Evolutionary conservation across 1,140 invertebrate genomes (phyloP), one percentile per base, ranked within the genome.

Genomic region (Drosophila eugracilis): DNA sequence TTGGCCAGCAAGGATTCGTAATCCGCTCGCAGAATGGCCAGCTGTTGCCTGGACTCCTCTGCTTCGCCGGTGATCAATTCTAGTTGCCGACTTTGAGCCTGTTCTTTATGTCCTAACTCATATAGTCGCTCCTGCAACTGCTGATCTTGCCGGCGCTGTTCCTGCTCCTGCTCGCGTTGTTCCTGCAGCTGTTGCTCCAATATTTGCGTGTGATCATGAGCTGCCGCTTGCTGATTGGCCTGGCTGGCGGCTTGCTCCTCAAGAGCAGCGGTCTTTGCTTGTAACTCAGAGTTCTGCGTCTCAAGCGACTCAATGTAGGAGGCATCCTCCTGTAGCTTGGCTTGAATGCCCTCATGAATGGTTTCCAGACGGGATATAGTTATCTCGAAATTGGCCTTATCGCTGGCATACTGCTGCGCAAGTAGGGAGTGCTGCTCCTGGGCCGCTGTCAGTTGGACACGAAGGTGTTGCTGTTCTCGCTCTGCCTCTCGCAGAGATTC

Each of bases 221-320:
- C 83, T n/a, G 92, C 92, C 32, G 92, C 83, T 32, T 94, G 91
- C 32, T 92, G 90, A 54, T 94, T 92, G 63, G 94, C 93, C 84
- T 94, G 92, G 2, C 84, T 80, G 15, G 92, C 92, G 12, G 94
- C 83, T 53, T 92, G 92, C 86, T 95, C 93, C 89, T 95, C 94
- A 2, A 95, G 91, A 5, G 92, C 92, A n/a, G 89, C 90, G 47
- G 94, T 93, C 71, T 93, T 93, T 4, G 93, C 93, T 67, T 94
- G 94, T 26, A 94, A 94, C 55, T 94, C 94, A 0, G 88, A 90
- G n/a, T 95, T 91, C 71, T 96, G 95, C 14, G 92, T 91, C 74
- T 96, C 94, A 39, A 96, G 92, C 48, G 93, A 94, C 89, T 96
- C 95, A 39, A 96, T 94, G 69, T 95, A 95, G 7, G 95, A 92